phyloP scores from a whole-genome alignment of 2,113 vertebrate genomes.

The Holacanthus passer region DNA sequence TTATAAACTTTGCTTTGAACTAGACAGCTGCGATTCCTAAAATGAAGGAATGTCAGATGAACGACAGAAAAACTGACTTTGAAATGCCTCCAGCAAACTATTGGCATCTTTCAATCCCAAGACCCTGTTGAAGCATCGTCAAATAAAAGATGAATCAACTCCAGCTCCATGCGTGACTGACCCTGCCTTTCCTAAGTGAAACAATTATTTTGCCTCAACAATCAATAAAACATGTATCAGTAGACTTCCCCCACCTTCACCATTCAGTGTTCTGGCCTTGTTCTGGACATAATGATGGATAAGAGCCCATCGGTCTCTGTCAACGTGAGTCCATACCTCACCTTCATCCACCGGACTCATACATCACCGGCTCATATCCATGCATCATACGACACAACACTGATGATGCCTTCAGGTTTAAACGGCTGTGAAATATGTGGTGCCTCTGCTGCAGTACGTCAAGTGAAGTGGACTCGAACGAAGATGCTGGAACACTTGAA shows the following conservation, averaged over 20 bases:
- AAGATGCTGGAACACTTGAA: neutral
- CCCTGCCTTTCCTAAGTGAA: too few species aligned
- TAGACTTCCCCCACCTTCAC: neutral
- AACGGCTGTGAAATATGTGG: neutral
- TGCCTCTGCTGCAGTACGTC: neutral
- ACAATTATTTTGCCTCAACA: too few species aligned
- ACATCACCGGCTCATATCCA: conserved; percentile 15
- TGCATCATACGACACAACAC: neutral
- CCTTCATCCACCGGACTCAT: neutral
- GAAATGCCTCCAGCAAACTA: neutral
- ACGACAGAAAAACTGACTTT: neutral
- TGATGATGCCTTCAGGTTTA: conserved; percentile 11
- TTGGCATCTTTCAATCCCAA: too few species aligned
- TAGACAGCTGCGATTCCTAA: too few species aligned
- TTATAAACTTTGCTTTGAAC: too few species aligned
- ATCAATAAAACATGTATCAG: neutral
- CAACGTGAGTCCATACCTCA: neutral
- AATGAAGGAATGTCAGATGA: neutral
- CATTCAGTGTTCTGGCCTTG: neutral
- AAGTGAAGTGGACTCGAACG: neutral
- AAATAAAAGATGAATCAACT: neutral
- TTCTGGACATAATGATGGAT: conserved; percentile 26
- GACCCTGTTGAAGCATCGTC: neutral
- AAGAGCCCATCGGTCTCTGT: conserved; percentile 1
- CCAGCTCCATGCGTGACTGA: neutral